Evolutionary conservation across 2,888 invertebrate species (phyloP).

Genomic region (Liodrosophila aerea): DNA sequence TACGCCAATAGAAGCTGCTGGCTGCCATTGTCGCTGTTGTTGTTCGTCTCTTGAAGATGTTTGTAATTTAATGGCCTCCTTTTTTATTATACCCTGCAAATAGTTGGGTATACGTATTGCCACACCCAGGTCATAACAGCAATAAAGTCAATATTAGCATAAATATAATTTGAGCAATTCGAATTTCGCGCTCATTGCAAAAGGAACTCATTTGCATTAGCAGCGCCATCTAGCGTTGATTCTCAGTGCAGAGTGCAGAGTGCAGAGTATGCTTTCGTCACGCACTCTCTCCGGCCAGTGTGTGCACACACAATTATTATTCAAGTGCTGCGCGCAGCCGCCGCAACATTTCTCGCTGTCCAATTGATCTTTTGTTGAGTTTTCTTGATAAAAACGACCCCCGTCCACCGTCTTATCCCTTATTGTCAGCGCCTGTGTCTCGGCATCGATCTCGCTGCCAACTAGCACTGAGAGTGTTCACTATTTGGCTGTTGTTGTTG

Average conservation of each 20-base stretch:
- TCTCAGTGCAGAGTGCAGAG: too few relatives aligned
- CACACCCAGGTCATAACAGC: too few relatives aligned
- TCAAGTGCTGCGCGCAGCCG: conserved; percentile 62
- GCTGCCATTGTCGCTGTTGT: conserved; percentile 18
- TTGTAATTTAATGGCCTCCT: conserved; percentile 68
- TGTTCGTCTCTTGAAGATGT: conserved; percentile 43
- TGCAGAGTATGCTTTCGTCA: neutral
- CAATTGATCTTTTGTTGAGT: conserved; percentile 79
- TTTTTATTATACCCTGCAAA: conserved; percentile 32
- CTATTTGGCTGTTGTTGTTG: neutral
- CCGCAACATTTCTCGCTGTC: conserved; percentile 71
- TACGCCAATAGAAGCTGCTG: conserved; percentile 65
- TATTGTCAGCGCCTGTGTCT: conserved; percentile 11
- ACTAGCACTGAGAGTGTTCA: too few relatives aligned
- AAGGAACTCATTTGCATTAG: too few relatives aligned
- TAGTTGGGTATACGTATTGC: conserved; percentile 2
- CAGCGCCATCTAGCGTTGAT: too few relatives aligned
- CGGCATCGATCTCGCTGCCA: conserved; percentile 25
- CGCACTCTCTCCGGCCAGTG: neutral
- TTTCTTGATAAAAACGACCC: conserved; percentile 69
- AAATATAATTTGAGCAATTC: too few relatives aligned
- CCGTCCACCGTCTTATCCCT: conserved; percentile 2
- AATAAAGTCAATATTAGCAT: too few relatives aligned
- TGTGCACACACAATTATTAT: conserved; percentile 53
- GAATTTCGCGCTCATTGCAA: too few relatives aligned